Base-by-base conservation (phyloP, 2,113 vertebrate genomes). In the Phrynosoma blainvillii region DNA sequence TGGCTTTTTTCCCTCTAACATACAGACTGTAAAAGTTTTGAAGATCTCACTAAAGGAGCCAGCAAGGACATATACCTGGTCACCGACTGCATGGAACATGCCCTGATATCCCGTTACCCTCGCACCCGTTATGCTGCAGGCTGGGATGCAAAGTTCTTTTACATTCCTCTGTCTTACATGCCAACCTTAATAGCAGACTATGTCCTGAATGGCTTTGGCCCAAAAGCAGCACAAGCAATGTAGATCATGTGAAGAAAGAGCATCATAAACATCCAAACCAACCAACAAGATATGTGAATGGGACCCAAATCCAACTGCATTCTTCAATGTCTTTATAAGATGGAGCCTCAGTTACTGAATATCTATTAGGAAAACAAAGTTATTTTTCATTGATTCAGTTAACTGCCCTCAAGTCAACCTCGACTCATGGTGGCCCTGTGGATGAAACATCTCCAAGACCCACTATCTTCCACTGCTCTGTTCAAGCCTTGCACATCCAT, bases 41-140 rank as follows among this genome's bases (percentile, higher is more conserved):
- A 16, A 32, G 5, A 11, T 1, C 4, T 36, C 1, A 0, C 1
- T 1, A 9, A 68, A 1, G 0, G 0, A 1, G 62, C 14, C 88
- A 96, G 0, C 82, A 0, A 82, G 16, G 23, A 97, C 85, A 93
- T 97, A 90, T 91, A 89, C 2, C 82, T 94, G 91, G 97, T 98
- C 10, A 97, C 97, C 0, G 91, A 94, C 89, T 96, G 96, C 88
- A 96, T 98, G 95, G 97, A 97, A 65, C 98, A 98, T 0, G 97
- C 97, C 0, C 89, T 98, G 89, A 97, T 95, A 30, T 96, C 97
- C 4, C 13, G 88, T 18, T 66, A 95, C 66, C 97, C 97, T 0
- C 95, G 96, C 1, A 88, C 81, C 47, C 96, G 97, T 83, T 98
- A 98, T 91, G 93, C 96, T 0, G 92, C 84, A 0, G 97, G 97